These are phyloP conservation scores for Dinocampus coccinellae DNA, from an alignment of 2,888 invertebrate genomes.

Conservation along the genomic window DNA sequence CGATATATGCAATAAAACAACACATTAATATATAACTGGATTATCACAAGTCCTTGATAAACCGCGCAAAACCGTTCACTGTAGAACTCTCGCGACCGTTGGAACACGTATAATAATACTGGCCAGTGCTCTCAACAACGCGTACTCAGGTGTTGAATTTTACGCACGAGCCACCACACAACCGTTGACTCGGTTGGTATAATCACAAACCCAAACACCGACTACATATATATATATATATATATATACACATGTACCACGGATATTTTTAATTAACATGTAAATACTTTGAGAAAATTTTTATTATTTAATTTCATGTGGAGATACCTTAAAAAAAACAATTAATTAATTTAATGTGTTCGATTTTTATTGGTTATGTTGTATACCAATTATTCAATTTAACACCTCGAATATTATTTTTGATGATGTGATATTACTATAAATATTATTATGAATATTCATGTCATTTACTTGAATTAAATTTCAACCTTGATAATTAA, in stretches of 20 bases:
- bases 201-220: slow-evolving; percentile 36
- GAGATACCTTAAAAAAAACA: too few relatives aligned
- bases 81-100: slow-evolving; percentile 29
- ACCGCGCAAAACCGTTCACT: slow-evolving; percentile 36
- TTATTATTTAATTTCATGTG: too few relatives aligned
- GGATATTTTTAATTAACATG: too few relatives aligned
- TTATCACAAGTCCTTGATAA: slow-evolving; percentile 35
- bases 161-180: slow-evolving; percentile 36
- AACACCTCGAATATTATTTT: not conserved
- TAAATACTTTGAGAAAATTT: too few relatives aligned
- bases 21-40: slow-evolving; percentile 16
- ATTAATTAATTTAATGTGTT: too few relatives aligned
- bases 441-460: not conserved
- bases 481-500: too few relatives aligned
- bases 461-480: not conserved
- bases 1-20: not conserved
- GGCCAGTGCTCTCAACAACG: not conserved
- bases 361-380: too few relatives aligned
- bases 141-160: slow-evolving; percentile 33
- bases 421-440: not conserved
- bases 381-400: not conserved
- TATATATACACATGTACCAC: not conserved
- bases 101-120: slow-evolving; percentile 30
- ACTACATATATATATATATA: slow-evolving; percentile 12
- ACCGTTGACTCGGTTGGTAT: slow-evolving; percentile 33